Base-by-base conservation (phyloP, 2,113 vertebrate genomes). In the Ia io region DNA sequence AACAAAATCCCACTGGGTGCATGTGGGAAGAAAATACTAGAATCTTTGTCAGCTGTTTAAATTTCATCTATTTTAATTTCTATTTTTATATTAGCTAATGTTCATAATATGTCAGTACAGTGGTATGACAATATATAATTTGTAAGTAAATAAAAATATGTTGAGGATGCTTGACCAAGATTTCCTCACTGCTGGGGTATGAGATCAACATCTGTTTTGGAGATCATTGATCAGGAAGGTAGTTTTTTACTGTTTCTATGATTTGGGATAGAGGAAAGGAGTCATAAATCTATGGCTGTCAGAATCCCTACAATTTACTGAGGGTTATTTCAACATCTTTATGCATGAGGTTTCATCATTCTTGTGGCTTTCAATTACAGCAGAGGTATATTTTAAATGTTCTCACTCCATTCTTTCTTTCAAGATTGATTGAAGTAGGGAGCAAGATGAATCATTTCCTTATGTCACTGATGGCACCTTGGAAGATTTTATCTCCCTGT, bases 251-350 rank as follows among this genome's bases (percentile, higher is more conserved):
- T 80, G 5, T 82, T 92, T 89, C 59, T 80, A 17, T 91, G 56
- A 73, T 88, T 93, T 96, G 80, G 35, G 59, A 59, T 59, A 79
- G 28, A 88, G 14, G 4, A 91, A 63, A 70, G 37, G 32, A 89
- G 35, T 67, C 47, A 4, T 77, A 95, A 93, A 73, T 96, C n/a
- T 88, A 35, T 47, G 42, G n/a, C 30, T 84, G 3, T 93, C 84
- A 92, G 79, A 89, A 53, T 79, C 20, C 32, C n/a, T 18, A 63
- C 42, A 70, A 77, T 91, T 84, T 37, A 71, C 9, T 51, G 40
- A 67, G 28, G 63, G 23, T 79, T 96, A 89, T 91, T 96, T 86
- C n/a, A 93, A 84, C 25, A 63, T 82, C 28, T 51, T 76, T 93
- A 40, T 74, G 53, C 53, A 90, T 42, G 47, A 37, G 65, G 20